Base-by-base conservation (phyloP, 1,140 invertebrate genomes). In the Heterodera schachtii region DNA sequence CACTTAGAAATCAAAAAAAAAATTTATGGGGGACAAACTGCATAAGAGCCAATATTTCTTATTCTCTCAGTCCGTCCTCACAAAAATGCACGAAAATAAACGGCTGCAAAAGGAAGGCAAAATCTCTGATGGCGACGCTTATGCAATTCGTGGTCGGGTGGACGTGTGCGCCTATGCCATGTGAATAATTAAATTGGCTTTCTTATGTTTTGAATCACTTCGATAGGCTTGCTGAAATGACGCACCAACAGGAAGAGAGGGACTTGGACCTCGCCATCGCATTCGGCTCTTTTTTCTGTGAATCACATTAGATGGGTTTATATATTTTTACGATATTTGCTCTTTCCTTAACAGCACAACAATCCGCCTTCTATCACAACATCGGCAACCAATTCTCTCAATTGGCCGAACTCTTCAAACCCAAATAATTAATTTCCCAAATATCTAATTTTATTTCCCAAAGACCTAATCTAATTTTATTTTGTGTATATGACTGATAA, bases 281-380 rank as follows among this genome's bases (percentile, higher is more conserved):
- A 9, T 78, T 60, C 44, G n/a, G n/a, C 49, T n/a, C 44, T 78
- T 60, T 46, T 41, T 31, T 69, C 41, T 52, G 46, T 57, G 78
- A 74, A 94, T 74, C 94, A 97, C 31, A 31, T 31, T 31, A 31
- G 31, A 31, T 31, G 31, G 31, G 31, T 31, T 31, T 31, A 31
- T 31, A 31, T 31, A 31, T 31, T 31, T 31, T 31, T 31, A 31
- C 31, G 31, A 31, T 31, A 31, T 31, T 31, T 31, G 31, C 31
- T 31, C 31, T 31, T 31, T 31, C 31, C 31, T 31, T 31, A 31
- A 31, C 31, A 64, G 57, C 91, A 79, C 94, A 95, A 88, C 96
- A 98, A 91, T 95, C 97, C 60, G 92, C 92, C 64, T 98, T 98
- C 91, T 97, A 98, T 91, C 93, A 95, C 90, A 94, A 94, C n/a